A percentile compares a stretch with the other conserved stretches of the same genome.
Conservation (phyloP, 2,888 invertebrate species). For the Parthenolecanium corni region DNA sequence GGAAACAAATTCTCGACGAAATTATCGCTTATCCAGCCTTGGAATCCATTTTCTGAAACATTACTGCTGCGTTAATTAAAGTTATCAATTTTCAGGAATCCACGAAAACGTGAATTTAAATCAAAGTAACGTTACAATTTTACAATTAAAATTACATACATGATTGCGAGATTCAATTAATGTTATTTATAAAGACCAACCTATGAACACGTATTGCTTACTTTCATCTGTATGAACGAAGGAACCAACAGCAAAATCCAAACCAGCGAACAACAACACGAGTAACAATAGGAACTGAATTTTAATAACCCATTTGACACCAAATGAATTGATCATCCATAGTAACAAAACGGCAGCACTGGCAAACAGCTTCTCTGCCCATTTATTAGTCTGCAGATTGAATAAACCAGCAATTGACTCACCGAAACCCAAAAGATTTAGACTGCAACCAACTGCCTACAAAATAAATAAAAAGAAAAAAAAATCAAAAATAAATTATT, state of each 20-base stretch:
- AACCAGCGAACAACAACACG: constrained; percentile 72
- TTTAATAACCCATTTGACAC: constrained; percentile 96
- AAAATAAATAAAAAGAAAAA: constrained; percentile 34
- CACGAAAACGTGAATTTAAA: no score
- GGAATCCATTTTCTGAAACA: constrained; percentile 60
- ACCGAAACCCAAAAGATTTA: constrained; percentile 93
- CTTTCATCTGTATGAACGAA: constrained; percentile 64
- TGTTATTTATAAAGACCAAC: no score
- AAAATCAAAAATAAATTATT: background rate
- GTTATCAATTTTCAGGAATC: background rate
- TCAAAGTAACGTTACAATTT: no score
- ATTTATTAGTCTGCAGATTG: constrained; percentile 54
- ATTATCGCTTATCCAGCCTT: constrained; percentile 72
- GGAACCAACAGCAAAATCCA: constrained; percentile 89
- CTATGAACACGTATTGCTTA: constrained; percentile 38
- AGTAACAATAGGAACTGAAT: constrained; percentile 80
- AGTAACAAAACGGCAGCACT: constrained; percentile 73
- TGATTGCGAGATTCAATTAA: no score
- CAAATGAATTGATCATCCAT: constrained; percentile 85
- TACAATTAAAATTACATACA: no score
- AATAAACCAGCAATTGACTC: constrained; percentile 86
- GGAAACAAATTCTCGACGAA: constrained; percentile 71
- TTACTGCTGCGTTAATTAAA: background rate
- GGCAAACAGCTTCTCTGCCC: constrained; percentile 80
- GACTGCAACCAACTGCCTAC: constrained; percentile 88